phyloP scores from a whole-genome alignment of 1,140 invertebrate species.

The Hypothenemus hampei region DNA sequence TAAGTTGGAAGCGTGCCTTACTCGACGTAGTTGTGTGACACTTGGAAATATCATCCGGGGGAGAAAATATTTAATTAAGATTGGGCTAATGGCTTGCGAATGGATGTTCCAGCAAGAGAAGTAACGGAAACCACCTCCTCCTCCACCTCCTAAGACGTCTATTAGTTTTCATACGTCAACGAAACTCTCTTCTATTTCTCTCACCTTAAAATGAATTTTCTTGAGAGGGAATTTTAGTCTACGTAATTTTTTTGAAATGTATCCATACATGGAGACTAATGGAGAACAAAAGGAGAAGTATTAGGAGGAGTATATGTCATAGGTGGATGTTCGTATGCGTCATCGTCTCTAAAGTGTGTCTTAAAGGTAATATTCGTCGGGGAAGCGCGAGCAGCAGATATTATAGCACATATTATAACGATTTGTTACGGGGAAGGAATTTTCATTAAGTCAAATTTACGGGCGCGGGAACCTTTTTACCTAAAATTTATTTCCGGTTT shows the following conservation, averaged over 20 bases:
- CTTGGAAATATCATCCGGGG: slow-evolving; percentile 27
- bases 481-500: slow-evolving; percentile 30
- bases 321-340: slow-evolving; percentile 28
- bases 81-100: slow-evolving; percentile 27
- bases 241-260: too few relatives aligned
- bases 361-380: slow-evolving; percentile 26
- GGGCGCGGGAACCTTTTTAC: slow-evolving; percentile 27
- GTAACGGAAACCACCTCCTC: too few relatives aligned
- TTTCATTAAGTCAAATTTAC: slow-evolving; percentile 32
- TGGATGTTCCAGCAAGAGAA: too few relatives aligned
- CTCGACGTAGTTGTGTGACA: slow-evolving; percentile 26
- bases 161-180: slow-evolving; percentile 29
- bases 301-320: too few relatives aligned
- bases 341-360: slow-evolving; percentile 20
- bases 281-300: too few relatives aligned
- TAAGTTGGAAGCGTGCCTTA: slow-evolving; percentile 20
- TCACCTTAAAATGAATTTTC: too few relatives aligned
- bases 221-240: too few relatives aligned
- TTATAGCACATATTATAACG: slow-evolving; percentile 32
- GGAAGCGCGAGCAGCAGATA: slow-evolving; percentile 14
- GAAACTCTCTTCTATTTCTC: slow-evolving; percentile 11
- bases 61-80: slow-evolving; percentile 29
- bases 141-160: slow-evolving; percentile 24
- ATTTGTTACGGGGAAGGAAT: slow-evolving; percentile 31
- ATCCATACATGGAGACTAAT: too few relatives aligned